Base-by-base conservation (phyloP, 2,888 invertebrate species). In the Ormyrus labotus region DNA sequence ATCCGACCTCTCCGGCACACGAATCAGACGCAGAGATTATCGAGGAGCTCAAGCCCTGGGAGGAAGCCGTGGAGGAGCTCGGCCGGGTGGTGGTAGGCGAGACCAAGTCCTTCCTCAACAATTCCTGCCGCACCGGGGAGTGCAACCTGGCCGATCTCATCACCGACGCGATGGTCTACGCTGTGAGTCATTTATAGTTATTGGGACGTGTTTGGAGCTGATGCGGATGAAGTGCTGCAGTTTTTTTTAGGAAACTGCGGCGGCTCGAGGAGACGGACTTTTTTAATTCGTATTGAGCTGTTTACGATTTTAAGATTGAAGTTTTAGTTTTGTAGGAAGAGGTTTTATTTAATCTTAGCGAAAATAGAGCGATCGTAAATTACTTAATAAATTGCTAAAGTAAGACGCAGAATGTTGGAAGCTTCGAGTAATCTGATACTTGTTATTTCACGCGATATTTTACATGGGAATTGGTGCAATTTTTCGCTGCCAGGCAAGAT, bases 111-210 rank as follows among this genome's bases (percentile, higher is more conserved):
- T 88, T 91, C 8, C 88, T 96, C 57, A 91, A 92, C 2, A 92
- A 92, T 60, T 86, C 88, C 2, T 96, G 96, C 84, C 87, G 93
- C 1, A 90, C 90, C 11, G 87, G 86, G 0, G 96, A 96, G 89
- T 96, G 96, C 86, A 95, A 94, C 85, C 89, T 96, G 69, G 96
- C 96, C 55, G 95, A 93, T 87, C 93, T 95, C 57, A 92, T 95
- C 71, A 93, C 95, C 61, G 96, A 96, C 83, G 94, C 96, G 0
- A 94, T 95, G 91, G 91, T 96, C 82, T 91, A 94, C 86, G 87
- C 92, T 78, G 95, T 95, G 89, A 91, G 93, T 34, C 34, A 34
- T 34, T 34, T 19, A 19, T 19, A 19, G 4, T 34, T 34, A 34
- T 34, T 34, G 34, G 34, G 34, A 34, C 34, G 34, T 0, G 34